These are phyloP conservation scores for Chelidonichthys spinosus DNA, from an alignment of 2,797 vertebrate genomes.

Conservation along the genomic window DNA sequence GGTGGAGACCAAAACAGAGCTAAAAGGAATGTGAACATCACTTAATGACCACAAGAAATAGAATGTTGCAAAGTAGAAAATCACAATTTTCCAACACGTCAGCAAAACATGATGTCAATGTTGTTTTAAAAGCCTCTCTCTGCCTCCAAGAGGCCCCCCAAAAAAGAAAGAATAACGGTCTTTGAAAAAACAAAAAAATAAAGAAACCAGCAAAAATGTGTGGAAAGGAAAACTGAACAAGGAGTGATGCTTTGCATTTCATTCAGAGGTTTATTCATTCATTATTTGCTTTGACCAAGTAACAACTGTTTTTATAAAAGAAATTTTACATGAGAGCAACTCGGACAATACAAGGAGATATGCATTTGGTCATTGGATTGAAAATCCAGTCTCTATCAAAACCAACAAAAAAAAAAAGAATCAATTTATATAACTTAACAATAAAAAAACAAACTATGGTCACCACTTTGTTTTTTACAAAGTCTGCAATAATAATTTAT, in stretches of 20 bases:
- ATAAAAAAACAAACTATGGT: slow-evolving; percentile 77
- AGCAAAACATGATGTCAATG: background rate
- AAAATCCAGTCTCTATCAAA: slow-evolving; percentile 88
- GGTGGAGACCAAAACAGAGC: background rate
- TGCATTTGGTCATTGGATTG: slow-evolving; percentile 88
- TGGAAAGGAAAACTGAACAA: slow-evolving; percentile 26
- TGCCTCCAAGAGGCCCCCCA: background rate
- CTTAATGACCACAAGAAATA: too few species aligned
- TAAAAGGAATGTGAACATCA: background rate
- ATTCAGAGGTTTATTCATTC: slow-evolving; percentile 85
- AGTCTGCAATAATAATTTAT: slow-evolving; percentile 87
- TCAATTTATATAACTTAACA: slow-evolving; percentile 88
- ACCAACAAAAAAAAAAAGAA: slow-evolving; percentile 68
- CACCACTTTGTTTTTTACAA: slow-evolving; percentile 79
- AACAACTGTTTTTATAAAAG: slow-evolving; percentile 81
- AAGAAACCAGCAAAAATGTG: background rate
- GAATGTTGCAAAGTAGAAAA: too few species aligned
- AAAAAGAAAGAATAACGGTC: background rate
- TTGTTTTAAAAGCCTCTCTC: background rate
- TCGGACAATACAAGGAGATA: slow-evolving; percentile 85
- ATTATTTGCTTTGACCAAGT: slow-evolving; percentile 78
- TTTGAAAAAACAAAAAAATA: too few species aligned
- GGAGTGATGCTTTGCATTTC: slow-evolving; percentile 47
- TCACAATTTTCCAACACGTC: background rate
- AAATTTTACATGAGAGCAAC: slow-evolving; percentile 80